phyloP scores from a whole-genome alignment of 2,797 vertebrate species.

The Thalassophryne amazonica region DNA sequence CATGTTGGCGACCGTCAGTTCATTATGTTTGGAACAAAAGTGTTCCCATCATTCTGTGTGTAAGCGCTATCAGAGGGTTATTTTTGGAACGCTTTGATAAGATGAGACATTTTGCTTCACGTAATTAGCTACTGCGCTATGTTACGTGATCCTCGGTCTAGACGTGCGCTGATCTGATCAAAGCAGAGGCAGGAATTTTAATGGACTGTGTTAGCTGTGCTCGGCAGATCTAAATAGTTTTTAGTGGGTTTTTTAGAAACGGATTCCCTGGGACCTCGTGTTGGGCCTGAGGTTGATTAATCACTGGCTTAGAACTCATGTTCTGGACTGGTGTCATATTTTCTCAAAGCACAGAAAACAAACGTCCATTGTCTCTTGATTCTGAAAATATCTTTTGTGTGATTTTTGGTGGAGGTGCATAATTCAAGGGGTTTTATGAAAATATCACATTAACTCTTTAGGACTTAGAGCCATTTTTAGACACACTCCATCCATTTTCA shows the following conservation, averaged over 20 bases:
- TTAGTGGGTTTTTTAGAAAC: conserved; percentile 50
- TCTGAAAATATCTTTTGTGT: no score
- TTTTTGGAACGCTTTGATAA: conserved; percentile 69
- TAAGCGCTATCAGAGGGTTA: conserved; percentile 45
- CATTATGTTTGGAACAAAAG: conserved; percentile 47
- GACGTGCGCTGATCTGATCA: conserved; percentile 62
- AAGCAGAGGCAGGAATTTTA: conserved; percentile 55
- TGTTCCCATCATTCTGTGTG: conserved; percentile 44
- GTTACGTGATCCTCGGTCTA: conserved; percentile 68
- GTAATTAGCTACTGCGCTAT: conserved; percentile 66
- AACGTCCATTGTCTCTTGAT: no score
- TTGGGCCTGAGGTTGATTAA: conserved; percentile 51
- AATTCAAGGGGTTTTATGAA: no score
- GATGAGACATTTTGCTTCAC: conserved; percentile 63
- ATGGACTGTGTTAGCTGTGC: conserved; percentile 46
- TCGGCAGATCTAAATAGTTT: conserved; percentile 42
- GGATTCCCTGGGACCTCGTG: conserved; percentile 40
- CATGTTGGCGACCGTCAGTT: conserved; percentile 12
- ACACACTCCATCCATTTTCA: no score
- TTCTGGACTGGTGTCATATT: conserved; percentile 23
- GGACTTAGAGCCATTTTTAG: no score
- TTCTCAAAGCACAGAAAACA: conserved; percentile 60
- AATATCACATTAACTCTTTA: no score
- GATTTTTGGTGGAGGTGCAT: no score
- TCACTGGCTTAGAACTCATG: conserved; percentile 37